These are phyloP conservation scores for Mormyrus hasselquistii DNA, from an alignment of 2,797 vertebrate genomes.

Conservation along the genomic window DNA sequence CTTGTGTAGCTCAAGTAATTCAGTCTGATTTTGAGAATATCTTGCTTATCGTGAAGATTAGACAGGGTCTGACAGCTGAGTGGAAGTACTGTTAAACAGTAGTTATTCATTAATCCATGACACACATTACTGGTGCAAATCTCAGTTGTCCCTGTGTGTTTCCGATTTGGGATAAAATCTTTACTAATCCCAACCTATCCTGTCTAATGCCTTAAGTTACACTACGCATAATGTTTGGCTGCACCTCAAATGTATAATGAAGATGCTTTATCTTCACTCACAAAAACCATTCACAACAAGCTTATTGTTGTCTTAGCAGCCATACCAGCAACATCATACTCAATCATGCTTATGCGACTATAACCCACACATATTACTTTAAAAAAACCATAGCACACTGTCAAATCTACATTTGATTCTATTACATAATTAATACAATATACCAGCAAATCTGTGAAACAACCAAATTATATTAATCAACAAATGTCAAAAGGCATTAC, in stretches of 20 bases:
- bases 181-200: background rate
- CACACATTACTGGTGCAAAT: background rate
- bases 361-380: background rate
- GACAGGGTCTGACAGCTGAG: background rate
- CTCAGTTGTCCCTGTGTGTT: background rate
- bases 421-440: background rate
- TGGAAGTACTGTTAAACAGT: background rate
- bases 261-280: background rate
- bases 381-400: background rate
- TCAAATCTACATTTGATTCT: background rate
- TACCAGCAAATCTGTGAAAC: background rate
- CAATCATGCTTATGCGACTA: background rate
- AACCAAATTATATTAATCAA: background rate
- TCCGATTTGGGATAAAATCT: background rate
- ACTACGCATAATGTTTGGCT: background rate
- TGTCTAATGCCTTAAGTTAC: background rate
- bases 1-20: background rate
- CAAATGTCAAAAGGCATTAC: background rate
- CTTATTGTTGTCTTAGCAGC: background rate
- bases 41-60: background rate
- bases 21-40: background rate
- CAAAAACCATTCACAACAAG: background rate
- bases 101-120: background rate
- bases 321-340: background rate
- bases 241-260: background rate